Base-by-base conservation (phyloP, 2,797 vertebrate species). In the Pseudochromis fuscus region DNA sequence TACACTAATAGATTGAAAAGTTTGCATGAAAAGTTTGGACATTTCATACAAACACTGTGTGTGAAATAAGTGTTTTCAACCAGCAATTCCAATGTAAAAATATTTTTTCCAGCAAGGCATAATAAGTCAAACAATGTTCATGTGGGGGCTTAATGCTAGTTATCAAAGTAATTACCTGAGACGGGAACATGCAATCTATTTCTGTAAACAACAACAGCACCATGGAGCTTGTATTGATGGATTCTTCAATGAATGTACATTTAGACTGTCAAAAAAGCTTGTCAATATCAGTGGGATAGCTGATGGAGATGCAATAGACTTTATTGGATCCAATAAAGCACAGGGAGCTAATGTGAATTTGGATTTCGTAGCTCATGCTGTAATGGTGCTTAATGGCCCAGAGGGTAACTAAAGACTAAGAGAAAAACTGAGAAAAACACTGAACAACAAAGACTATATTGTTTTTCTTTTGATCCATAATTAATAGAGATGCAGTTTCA, bases 131-230 rank as follows among this genome's bases (percentile, higher is more conserved):
- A 72, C 30, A 63, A 57, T 15, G 37, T 55, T 50, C 52, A 40
- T 24, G 10, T 64, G 24, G 5, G 12, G 33, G 40, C 35, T 72
- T 19, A 55, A 40, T 40, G 48, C 2, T n/a, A 44, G 31, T 35
- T 57, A 63, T 77, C 45, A 72, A 35, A 76, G 66, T 64, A 53
- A 70, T 83, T 46, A 71, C 44, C 18, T 31, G 57, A 57, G 27
- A 37, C 18, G 52, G 53, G 75, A 60, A 64, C 35, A 58, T 37
- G 18, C 16, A 8, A 38, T 42, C 18, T 52, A 46, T 71, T 73
- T 1, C 31, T 55, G 72, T 62, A 79, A 80, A 81, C 51, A 77
- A 77, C 80, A 48, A 46, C 56, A 57, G 23, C 57, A 30, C 53
- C 2, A 3, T 21, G 40, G 40, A 28, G 63, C 35, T 55, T 0